Base-by-base conservation (phyloP, 2,113 vertebrate genomes). In the Caracal caracal region DNA sequence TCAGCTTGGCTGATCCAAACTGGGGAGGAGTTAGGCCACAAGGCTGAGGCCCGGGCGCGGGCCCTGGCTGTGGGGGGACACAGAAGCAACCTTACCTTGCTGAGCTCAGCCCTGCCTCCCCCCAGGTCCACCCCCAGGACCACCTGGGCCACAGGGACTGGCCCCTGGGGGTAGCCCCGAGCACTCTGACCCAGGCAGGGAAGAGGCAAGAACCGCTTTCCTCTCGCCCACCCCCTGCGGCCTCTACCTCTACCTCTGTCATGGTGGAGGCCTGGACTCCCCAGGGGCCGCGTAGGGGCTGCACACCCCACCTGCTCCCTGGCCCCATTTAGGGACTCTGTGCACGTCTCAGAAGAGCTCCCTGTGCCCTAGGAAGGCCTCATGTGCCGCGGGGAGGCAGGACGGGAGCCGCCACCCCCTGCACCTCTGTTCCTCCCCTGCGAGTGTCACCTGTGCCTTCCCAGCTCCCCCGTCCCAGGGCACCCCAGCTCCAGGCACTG, bases 1-100 rank as follows among this genome's bases (percentile, higher is more conserved):
- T 49, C 28, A 33, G 43, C 75, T 49, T 10, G 28, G 75, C 43
- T 51, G 65, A 13, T 7, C 84, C 3, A 1, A 40, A 40, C 30
- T 11, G 2, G 7, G 33, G 53, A 59, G 26, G 30, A 1, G 49
- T 17, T 0, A 2, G 35, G 75, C 53, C 8, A 1, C n/a, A 11
- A 0, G 1, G 53, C 19, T 24, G 35, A 53, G 40, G 70, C 78
- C 78, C 22, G 30, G 71, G 26, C 12, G 1, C 6, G 19, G 51
- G 19, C 47, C 30, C 59, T n/a, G 51, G 51, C 63, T n/a, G 24
- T 1, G 1, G 43, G 22, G 40, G 59, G 40, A 61, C 40, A 28
- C 2, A 1, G 33, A 61, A 37, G 26, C 6, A 0, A 0, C 70
- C 40, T 59, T 2, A 3, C 13, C 65, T 30, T 17, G 37, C 73